A percentile compares a stretch with the other conserved stretches of the same genome.
Evolutionary conservation across 92 coral and sea anemone species (phyloP).

Genomic region (Epizoanthus illoricatus): DNA sequence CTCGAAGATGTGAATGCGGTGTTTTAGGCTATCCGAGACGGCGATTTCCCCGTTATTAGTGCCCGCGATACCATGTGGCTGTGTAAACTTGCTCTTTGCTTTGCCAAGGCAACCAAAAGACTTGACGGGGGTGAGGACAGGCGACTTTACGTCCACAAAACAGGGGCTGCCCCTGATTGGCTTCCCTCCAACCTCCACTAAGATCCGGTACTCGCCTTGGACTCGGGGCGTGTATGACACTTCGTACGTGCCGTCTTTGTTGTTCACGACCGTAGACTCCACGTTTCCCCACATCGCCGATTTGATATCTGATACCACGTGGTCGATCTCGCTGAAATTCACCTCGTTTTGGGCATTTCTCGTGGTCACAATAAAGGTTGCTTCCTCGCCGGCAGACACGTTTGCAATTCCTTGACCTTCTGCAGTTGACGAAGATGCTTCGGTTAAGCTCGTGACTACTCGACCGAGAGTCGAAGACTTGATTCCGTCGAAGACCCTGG

Average conservation of each 20-base stretch:
- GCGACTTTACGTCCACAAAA: slow-evolving; percentile 71
- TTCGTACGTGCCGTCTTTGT: slow-evolving; percentile 74
- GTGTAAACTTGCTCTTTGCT: slow-evolving; percentile 70
- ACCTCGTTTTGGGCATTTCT: slow-evolving; percentile 86
- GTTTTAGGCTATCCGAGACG: slow-evolving; percentile 85
- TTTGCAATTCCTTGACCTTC: slow-evolving; percentile 74
- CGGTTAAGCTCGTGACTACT: slow-evolving; percentile 82
- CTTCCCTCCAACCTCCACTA: slow-evolving; percentile 82
- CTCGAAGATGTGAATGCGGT: slow-evolving; percentile 78
- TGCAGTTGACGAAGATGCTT: slow-evolving; percentile 72
- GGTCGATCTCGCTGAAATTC: slow-evolving; percentile 86
- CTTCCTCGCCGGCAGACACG: slow-evolving; percentile 87
- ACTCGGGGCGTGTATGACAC: slow-evolving; percentile 75
- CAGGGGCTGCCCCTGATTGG: slow-evolving; percentile 78
- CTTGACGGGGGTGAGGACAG: slow-evolving; percentile 80
- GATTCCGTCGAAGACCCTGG: slow-evolving; percentile 56
- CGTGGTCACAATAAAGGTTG: slow-evolving; percentile 69
- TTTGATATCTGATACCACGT: slow-evolving; percentile 81
- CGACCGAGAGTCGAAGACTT: slow-evolving; percentile 64
- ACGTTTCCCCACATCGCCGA: slow-evolving; percentile 86
- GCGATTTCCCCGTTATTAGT: slow-evolving; percentile 69
- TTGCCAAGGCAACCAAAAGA: slow-evolving; percentile 86
- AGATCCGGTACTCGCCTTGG: slow-evolving; percentile 69
- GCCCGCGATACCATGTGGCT: slow-evolving; percentile 86
- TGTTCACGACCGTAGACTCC: slow-evolving; percentile 69